Evolutionary conservation across 1,140 invertebrate genomes (phyloP).

Genomic region (Schlechtendalia chinensis): DNA sequence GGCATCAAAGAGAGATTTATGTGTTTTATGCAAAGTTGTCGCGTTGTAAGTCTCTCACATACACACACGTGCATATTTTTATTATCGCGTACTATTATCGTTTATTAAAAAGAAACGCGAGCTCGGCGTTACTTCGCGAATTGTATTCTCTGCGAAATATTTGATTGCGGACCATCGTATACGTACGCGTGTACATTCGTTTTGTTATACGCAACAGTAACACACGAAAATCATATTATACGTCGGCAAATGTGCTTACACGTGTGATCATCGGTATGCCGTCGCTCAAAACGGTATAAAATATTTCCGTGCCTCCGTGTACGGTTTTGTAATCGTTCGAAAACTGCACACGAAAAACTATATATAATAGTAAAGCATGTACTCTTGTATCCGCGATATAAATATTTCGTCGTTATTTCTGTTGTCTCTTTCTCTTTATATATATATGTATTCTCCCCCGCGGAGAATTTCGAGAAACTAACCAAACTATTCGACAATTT

Average conservation of each 20-base stretch:
- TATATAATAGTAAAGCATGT: too few species aligned
- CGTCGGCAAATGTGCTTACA: background rate
- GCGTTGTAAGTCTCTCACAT: too few species aligned
- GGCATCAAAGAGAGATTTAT: background rate
- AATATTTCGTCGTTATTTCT: too few species aligned
- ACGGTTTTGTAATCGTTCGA: background rate
- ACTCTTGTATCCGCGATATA: too few species aligned
- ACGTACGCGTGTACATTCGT: background rate
- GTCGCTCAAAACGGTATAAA: too few species aligned
- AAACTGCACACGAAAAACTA: conserved; percentile 2
- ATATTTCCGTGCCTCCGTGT: too few species aligned
- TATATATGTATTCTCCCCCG: too few species aligned
- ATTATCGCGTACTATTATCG: too few species aligned
- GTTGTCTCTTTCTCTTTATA: too few species aligned
- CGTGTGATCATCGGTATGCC: background rate
- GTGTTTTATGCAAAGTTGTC: too few species aligned
- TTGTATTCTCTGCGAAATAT: background rate
- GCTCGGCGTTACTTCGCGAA: background rate
- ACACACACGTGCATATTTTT: too few species aligned
- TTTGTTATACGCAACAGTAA: background rate
- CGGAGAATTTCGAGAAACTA: conserved; percentile 23
- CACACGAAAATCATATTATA: background rate
- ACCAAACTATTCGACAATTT: conserved; percentile 18
- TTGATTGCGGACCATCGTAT: background rate
- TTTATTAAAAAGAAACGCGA: background rate